Evolutionary conservation across 1,140 invertebrate species (phyloP).

Genomic region (Pseudomyrmex pallidus): DNA sequence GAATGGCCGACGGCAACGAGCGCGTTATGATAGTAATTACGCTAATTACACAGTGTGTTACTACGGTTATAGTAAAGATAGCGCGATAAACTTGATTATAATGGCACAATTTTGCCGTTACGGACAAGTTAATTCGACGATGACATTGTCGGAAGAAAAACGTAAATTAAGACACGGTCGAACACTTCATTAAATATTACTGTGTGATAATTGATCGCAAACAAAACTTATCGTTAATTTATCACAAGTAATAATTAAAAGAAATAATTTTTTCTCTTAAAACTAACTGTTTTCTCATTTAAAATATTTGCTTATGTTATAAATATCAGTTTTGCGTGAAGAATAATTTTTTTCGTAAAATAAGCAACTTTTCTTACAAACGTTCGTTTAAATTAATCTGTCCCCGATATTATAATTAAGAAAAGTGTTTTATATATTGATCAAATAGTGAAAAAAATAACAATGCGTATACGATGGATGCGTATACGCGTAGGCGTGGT

Average conservation of each 20-base stretch:
- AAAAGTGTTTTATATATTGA: constrained; percentile 62
- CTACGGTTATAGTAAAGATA: constrained; percentile 21
- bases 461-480: constrained; percentile 21
- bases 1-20: constrained; percentile 41
- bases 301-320: too few relatives aligned
- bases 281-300: not conserved
- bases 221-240: not conserved
- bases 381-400: constrained; percentile 28
- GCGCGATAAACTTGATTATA: constrained; percentile 55
- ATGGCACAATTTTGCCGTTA: constrained; percentile 22
- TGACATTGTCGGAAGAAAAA: too few relatives aligned
- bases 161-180: not conserved
- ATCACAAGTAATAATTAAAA: too few relatives aligned
- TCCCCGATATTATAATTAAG: constrained; percentile 33
- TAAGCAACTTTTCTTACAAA: constrained; percentile 8
- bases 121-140: constrained; percentile 42
- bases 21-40: constrained; percentile 69
- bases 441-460: constrained; percentile 32
- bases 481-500: constrained; percentile 58
- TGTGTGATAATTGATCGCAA: too few relatives aligned
- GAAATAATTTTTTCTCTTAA: constrained; percentile 15
- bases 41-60: constrained; percentile 15
- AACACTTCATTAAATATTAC: not conserved
- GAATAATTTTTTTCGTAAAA: not conserved
- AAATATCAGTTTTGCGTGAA: too few relatives aligned